Conservation (phyloP, 2,113 vertebrate species). For the Phrynosoma platyrhinos region DNA sequence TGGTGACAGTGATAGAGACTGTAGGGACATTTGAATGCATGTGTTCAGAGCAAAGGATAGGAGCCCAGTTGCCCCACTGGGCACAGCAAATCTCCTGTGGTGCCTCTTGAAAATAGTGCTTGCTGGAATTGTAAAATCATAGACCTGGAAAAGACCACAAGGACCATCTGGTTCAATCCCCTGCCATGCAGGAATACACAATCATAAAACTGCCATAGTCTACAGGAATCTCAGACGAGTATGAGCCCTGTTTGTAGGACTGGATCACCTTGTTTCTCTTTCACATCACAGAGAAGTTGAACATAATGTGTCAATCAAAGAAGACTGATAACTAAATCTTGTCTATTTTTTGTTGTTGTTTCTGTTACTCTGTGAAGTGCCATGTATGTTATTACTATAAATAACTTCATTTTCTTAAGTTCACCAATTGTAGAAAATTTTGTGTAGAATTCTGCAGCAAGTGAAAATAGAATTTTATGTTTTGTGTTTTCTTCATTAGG, state of each 20-base stretch:
- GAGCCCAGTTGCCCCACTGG: background rate
- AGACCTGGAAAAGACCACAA: too few relatives aligned
- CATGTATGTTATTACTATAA: too few relatives aligned
- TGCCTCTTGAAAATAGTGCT: background rate
- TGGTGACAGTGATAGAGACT: background rate
- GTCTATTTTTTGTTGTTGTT: background rate
- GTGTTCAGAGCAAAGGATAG: background rate
- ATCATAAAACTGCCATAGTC: background rate
- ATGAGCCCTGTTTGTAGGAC: background rate
- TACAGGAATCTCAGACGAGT: background rate
- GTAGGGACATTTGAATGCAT: background rate
- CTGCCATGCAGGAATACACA: too few relatives aligned
- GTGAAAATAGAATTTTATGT: background rate
- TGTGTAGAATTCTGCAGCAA: background rate
- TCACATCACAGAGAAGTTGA: background rate
- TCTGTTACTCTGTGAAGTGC: background rate
- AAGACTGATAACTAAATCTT: background rate
- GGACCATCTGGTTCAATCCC: too few relatives aligned
- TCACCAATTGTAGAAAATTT: background rate
- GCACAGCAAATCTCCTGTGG: too few relatives aligned
- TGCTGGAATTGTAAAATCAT: background rate
- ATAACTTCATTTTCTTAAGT: background rate
- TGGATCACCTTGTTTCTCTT: background rate
- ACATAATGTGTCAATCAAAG: background rate
- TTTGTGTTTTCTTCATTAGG: background rate